Conservation (phyloP, 2,888 invertebrate species). For the Dastarcus helophoroides region DNA sequence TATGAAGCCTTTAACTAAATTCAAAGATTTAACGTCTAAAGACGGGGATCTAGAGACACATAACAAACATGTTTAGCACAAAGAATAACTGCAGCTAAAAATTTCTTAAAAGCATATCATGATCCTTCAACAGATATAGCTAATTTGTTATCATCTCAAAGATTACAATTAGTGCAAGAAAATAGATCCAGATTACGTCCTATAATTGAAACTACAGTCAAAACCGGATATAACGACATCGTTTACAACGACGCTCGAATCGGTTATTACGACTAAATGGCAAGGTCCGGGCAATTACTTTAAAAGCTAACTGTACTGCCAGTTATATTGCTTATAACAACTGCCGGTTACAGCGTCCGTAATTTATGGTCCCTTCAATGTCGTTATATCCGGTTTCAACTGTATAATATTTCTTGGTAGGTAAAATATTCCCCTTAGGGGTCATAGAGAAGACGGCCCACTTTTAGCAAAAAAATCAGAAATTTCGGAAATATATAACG, state of each 20-base stretch:
- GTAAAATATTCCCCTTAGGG: constrained; percentile 1
- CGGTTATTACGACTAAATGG: too few species aligned
- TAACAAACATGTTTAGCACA: background rate
- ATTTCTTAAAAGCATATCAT: constrained; percentile 1
- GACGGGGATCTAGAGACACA: background rate
- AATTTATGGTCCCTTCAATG: too few species aligned
- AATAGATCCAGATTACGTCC: constrained; percentile 1
- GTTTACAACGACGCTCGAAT: too few species aligned
- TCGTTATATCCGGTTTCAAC: too few species aligned
- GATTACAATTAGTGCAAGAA: background rate
- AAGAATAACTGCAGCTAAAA: background rate
- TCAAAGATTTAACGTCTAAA: constrained; percentile 1
- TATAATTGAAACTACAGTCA: background rate
- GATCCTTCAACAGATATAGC: background rate
- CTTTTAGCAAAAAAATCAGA: background rate
- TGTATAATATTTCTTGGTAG: constrained; percentile 1
- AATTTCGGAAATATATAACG: background rate
- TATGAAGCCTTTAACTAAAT: too few species aligned
- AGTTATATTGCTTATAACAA: too few species aligned
- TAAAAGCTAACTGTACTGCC: too few species aligned
- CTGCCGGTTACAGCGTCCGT: too few species aligned
- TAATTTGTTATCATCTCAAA: background rate
- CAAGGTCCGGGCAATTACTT: too few species aligned
- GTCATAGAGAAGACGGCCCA: constrained; percentile 1
- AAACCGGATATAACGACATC: too few species aligned